Evolutionary conservation across 2,797 vertebrate species (phyloP), one percentile per base, ranked within the genome.

Genomic region (Tympanoctomys barrerae): DNA sequence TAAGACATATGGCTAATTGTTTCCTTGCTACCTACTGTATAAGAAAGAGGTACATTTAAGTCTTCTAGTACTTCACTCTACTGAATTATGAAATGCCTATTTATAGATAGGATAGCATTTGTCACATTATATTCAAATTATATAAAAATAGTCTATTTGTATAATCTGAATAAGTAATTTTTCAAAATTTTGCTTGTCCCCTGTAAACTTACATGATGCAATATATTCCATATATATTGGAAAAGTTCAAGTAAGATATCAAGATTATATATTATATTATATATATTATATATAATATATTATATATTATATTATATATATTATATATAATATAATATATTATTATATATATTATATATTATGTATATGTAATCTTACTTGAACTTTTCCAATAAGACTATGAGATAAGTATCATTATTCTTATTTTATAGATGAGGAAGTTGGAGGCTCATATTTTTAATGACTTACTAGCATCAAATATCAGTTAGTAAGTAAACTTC

Each of bases 381-480:
- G 36, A 73, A 87, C 73, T 81, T 94, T 86, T 85, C 89, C 68
- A 75, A 68, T 78, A 64, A 93, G 12, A 13, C n/a, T 87, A 2
- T 83, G 19, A 77, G 39, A 36, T 46, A 78, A 81, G 24, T 73
- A 82, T 91, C 64, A 86, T 86, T 89, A 94, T 84, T 18, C 8
- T 89, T 2, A 93, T 73, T 82, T 77, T 61, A 36, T 1, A 75
- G 71, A 28, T 78, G 24, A 94, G 59, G 71, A 73, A 78, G 71
- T 52, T 49, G n/a, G 49, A 68, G 31, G 24, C 22, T 91, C 26
- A 88, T 22, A 93, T 28, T 42, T 84, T 94, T 66, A 84, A 19
- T 62, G 57, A 68, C 33, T 91, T 94, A 46, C 39, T 93, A 82
- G 87, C 8, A 66, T 94, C 64, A 91, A 88, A 89, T 10, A 39